A percentile compares a stretch with the other conserved stretches of the same genome.
Evolutionary conservation across 1,140 invertebrate genomes (phyloP).

Genomic region (Listronotus oregonensis): DNA sequence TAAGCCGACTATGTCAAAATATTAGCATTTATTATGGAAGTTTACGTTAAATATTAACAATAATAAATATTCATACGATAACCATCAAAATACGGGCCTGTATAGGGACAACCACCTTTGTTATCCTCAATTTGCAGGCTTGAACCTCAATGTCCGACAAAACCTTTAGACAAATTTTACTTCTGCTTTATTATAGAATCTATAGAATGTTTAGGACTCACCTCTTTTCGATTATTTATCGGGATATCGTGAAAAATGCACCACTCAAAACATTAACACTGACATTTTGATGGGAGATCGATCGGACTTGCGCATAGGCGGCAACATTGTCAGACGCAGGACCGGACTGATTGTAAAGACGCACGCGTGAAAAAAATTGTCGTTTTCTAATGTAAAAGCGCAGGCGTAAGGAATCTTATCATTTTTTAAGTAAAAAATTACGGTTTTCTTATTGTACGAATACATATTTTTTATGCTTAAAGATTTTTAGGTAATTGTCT

Average conservation of each 20-base stretch:
- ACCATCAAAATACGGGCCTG: neutral
- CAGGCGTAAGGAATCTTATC: too few species aligned
- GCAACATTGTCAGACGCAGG: neutral
- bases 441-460: too few species aligned
- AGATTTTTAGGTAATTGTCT: too few species aligned
- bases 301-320: neutral
- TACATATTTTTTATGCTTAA: too few species aligned
- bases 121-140: neutral
- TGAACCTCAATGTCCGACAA: conserved; percentile 2
- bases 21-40: too few species aligned
- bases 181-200: neutral
- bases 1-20: too few species aligned
- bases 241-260: conserved; percentile 5
- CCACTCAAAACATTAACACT: conserved; percentile 17
- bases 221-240: conserved; percentile 14
- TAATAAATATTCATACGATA: too few species aligned
- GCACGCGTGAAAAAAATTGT: too few species aligned
- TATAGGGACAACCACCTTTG: neutral
- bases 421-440: too few species aligned
- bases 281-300: conserved; percentile 8
- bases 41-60: too few species aligned
- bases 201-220: neutral
- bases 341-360: neutral
- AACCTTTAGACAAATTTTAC: neutral
- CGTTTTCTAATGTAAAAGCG: too few species aligned